These are phyloP conservation scores for Malacoctenus gilli DNA, from an alignment of 2,797 vertebrate species.

Conservation along the genomic window DNA sequence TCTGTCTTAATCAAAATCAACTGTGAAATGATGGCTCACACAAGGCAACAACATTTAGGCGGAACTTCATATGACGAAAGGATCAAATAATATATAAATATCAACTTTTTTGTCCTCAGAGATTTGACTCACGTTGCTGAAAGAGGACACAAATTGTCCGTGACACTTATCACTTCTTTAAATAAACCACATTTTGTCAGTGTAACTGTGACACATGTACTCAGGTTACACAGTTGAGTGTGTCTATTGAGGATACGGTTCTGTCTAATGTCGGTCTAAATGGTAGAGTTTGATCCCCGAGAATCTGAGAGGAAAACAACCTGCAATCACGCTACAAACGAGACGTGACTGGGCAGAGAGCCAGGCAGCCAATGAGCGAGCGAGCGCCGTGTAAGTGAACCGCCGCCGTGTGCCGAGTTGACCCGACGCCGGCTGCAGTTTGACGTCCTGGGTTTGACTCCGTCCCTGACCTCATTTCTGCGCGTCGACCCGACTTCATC, in stretches of 20 bases:
- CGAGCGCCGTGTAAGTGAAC: slow-evolving; percentile 18
- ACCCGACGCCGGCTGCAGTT: slow-evolving; percentile 22
- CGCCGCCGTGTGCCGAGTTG: slow-evolving; percentile 11
- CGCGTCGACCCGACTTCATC: background rate
- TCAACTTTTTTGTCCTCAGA: too few relatives aligned
- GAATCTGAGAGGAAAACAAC: background rate
- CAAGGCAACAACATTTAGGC: too few relatives aligned
- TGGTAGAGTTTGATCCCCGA: background rate
- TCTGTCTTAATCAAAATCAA: too few relatives aligned
- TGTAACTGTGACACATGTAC: too few relatives aligned
- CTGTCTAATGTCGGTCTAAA: background rate
- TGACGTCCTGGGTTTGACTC: slow-evolving; percentile 28
- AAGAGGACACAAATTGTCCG: too few relatives aligned
- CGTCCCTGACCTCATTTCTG: slow-evolving; percentile 16
- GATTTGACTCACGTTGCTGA: too few relatives aligned
- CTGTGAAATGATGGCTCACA: too few relatives aligned
- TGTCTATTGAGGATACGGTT: background rate
- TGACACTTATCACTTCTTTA: too few relatives aligned
- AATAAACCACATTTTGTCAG: too few relatives aligned
- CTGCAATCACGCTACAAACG: background rate
- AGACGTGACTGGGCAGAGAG: slow-evolving; percentile 6
- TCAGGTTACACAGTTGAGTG: background rate
- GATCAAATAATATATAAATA: too few relatives aligned
- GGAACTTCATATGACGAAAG: too few relatives aligned
- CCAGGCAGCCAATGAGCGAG: background rate